Conservation (phyloP, 2,888 invertebrate genomes). For the Pristionchus japonicus region DNA sequence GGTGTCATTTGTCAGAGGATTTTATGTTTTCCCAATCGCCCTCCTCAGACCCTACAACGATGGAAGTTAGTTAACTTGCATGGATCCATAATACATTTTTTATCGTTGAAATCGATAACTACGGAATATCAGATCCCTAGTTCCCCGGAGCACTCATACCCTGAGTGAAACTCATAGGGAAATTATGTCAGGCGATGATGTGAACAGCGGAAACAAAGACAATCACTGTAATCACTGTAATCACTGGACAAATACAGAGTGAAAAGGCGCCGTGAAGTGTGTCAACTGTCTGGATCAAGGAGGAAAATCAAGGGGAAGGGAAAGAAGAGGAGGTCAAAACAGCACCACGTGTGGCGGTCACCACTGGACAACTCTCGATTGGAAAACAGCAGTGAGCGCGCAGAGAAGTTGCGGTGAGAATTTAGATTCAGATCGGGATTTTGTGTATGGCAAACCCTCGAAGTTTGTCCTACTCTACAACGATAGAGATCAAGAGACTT, state of each 20-base stretch:
- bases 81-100: background rate
- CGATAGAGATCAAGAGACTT: background rate
- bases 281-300: background rate
- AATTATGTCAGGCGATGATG: background rate
- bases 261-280: background rate
- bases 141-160: background rate
- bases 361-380: background rate
- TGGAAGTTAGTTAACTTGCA: background rate
- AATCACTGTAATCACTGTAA: background rate
- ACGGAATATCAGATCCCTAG: background rate
- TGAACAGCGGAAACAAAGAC: background rate
- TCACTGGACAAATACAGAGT: background rate
- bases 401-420: too few relatives aligned
- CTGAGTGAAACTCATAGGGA: background rate
- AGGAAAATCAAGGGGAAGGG: background rate
- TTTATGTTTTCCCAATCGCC: background rate
- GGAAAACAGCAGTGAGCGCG: background rate
- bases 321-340: background rate
- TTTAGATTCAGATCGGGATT: too few relatives aligned
- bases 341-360: background rate
- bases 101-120: background rate
- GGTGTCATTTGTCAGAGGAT: background rate
- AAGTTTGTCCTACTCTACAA: background rate
- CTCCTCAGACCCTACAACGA: background rate
- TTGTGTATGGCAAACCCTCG: background rate